phyloP scores from a whole-genome alignment of 2,113 vertebrate species.

The Aspidoscelis tigris region DNA sequence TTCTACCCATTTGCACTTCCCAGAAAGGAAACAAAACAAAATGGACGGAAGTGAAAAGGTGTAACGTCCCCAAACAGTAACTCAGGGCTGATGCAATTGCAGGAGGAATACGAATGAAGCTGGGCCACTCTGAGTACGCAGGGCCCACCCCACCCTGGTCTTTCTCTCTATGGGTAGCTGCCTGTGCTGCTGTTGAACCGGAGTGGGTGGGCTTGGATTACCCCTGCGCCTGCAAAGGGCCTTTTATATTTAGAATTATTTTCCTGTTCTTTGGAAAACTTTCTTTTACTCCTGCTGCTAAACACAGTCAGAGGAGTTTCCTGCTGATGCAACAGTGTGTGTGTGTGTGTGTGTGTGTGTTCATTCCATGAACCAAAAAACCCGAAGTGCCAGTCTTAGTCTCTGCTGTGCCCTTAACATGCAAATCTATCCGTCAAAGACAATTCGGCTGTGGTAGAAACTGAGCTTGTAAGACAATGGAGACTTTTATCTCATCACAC shows the following conservation, averaged over 20 bases:
- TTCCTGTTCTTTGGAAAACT: constrained; percentile 10
- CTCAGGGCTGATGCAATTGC: too few species aligned
- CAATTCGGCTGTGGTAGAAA: rapidly evolving
- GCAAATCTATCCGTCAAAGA: neutral
- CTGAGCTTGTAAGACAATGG: neutral
- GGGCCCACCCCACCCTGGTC: too few species aligned
- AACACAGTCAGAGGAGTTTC: neutral
- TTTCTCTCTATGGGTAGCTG: too few species aligned
- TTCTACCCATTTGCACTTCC: too few species aligned
- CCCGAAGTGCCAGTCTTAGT: neutral
- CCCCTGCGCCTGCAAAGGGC: neutral
- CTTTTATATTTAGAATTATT: neutral
- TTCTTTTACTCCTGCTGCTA: neutral
- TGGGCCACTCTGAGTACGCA: too few species aligned
- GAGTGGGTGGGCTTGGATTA: too few species aligned
- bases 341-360: neutral
- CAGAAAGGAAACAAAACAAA: too few species aligned
- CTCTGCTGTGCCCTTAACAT: neutral
- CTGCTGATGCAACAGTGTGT: neutral
- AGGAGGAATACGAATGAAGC: too few species aligned
- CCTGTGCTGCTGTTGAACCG: too few species aligned
- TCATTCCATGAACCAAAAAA: neutral
- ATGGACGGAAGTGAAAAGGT: too few species aligned
- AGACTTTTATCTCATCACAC: neutral
- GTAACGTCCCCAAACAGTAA: too few species aligned